phyloP scores from a whole-genome alignment of 2,797 vertebrate species.

The Tapirus indicus region DNA sequence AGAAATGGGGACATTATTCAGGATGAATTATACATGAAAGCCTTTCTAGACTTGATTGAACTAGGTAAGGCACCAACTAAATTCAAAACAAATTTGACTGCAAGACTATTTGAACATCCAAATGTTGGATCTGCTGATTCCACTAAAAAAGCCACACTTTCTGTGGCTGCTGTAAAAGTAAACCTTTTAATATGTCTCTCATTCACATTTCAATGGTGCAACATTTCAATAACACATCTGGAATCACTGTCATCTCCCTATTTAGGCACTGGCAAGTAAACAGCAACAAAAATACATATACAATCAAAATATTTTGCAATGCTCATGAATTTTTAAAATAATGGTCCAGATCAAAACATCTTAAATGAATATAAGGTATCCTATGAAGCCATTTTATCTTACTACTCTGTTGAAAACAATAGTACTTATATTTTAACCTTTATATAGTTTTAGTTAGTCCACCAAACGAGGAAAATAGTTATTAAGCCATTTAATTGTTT shows the following conservation, averaged over 20 bases:
- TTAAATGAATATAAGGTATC: not conserved
- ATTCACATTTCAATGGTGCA: not conserved
- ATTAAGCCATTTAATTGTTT: not conserved
- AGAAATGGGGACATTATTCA: conserved; percentile 51
- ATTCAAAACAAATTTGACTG: conserved; percentile 6
- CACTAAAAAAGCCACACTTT: not conserved
- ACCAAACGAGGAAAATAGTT: not conserved
- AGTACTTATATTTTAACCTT: not conserved
- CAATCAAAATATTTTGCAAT: not conserved
- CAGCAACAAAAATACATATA: not conserved
- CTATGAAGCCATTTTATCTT: not conserved
- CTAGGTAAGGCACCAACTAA: not conserved
- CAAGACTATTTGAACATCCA: not conserved
- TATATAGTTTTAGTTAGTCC: not conserved
- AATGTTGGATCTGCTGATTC: not conserved
- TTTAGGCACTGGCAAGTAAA: not conserved
- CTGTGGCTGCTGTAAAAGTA: not conserved
- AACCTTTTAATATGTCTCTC: not conserved
- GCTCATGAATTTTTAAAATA: not conserved
- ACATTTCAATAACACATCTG: conserved; percentile 16
- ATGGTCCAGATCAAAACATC: not conserved
- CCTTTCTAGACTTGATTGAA: conserved; percentile 30
- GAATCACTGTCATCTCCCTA: not conserved
- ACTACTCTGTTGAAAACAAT: not conserved
- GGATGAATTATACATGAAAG: conserved; percentile 24